Conservation (phyloP, 2,797 vertebrate genomes). For the Lophotriccus pileatus region DNA sequence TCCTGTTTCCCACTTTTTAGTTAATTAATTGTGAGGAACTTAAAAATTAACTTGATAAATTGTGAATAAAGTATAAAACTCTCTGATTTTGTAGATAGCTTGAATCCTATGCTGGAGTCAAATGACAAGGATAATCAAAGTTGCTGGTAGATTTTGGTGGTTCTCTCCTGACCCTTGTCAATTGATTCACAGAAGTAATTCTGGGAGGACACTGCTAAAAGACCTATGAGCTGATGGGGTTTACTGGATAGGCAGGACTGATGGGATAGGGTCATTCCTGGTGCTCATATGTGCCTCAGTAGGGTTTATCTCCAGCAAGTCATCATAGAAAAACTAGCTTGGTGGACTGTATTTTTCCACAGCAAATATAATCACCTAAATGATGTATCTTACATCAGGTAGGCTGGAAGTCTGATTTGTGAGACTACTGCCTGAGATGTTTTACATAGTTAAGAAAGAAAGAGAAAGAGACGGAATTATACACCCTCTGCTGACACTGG, state of each 20-base stretch:
- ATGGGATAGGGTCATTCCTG: neutral
- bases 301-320: neutral
- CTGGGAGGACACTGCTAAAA: neutral
- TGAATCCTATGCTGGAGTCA: neutral
- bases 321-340: neutral
- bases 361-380: neutral
- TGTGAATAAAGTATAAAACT: neutral
- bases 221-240: neutral
- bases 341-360: neutral
- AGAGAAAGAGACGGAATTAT: neutral
- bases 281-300: neutral
- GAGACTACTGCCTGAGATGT: neutral
- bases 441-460: neutral
- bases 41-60: conserved; percentile 19
- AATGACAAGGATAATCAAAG: neutral
- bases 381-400: neutral
- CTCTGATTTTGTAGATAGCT: neutral
- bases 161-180: neutral
- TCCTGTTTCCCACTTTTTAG: conserved; percentile 52
- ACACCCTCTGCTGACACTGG: neutral
- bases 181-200: neutral
- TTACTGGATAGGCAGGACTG: neutral
- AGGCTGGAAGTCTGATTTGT: neutral
- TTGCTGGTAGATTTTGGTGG: neutral
- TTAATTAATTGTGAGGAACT: conserved; percentile 47